Conservation (phyloP, 2,888 invertebrate species). For the Andricus curvator region DNA sequence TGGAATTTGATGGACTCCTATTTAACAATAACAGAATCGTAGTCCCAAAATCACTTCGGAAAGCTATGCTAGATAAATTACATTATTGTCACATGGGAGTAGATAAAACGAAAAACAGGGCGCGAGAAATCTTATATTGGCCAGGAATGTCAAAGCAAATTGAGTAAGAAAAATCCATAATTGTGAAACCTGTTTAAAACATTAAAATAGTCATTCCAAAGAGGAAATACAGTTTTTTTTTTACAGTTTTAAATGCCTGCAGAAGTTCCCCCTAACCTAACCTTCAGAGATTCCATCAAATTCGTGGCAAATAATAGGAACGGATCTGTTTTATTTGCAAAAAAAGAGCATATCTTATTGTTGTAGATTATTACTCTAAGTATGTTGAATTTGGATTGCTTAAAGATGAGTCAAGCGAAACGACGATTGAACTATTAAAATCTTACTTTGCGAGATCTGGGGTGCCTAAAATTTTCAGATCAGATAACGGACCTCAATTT, state of each 20-base stretch:
- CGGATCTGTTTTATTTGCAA: not conserved
- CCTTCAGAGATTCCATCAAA: not conserved
- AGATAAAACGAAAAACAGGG: slow-evolving; percentile 45
- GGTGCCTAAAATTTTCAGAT: slow-evolving; percentile 46
- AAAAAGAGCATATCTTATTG: not conserved
- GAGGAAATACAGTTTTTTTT: no score
- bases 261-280: no score
- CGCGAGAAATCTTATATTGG: not conserved
- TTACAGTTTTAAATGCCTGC: no score
- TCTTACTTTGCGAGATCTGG: slow-evolving; percentile 47
- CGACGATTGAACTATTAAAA: slow-evolving; percentile 46
- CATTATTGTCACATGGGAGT: slow-evolving; percentile 33
- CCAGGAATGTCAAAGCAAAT: not conserved
- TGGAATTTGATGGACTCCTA: slow-evolving; percentile 43
- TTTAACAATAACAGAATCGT: slow-evolving; percentile 47
- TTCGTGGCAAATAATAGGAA: slow-evolving; percentile 43
- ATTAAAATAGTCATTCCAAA: slow-evolving; percentile 12
- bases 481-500: slow-evolving; percentile 53
- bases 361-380: no score
- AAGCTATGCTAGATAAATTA: slow-evolving; percentile 29
- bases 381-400: not conserved
- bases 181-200: slow-evolving; percentile 47
- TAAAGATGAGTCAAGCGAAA: slow-evolving; percentile 20
- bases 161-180: slow-evolving; percentile 26
- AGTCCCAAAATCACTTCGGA: slow-evolving; percentile 42